phyloP scores from a whole-genome alignment of 1,140 invertebrate species.

The Asbolus verrucosus region DNA sequence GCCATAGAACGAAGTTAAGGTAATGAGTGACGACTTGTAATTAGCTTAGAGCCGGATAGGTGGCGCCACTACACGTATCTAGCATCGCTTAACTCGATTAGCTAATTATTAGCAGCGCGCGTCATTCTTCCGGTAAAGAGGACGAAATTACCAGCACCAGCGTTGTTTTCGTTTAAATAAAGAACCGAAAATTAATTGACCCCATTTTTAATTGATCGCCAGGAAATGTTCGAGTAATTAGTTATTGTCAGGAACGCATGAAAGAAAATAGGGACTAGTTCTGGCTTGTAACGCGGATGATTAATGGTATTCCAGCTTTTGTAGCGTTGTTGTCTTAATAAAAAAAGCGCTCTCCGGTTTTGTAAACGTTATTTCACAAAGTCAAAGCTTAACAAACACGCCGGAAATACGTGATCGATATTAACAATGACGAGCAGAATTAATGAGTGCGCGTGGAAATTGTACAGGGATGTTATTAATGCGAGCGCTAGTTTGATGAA shows the following conservation, averaged over 20 bases:
- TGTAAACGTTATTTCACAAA: conserved; percentile 36
- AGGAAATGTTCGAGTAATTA: conserved; percentile 25
- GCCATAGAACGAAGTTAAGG: conserved; percentile 58
- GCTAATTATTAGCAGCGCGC: conserved; percentile 50
- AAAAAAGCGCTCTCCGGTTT: conserved; percentile 29
- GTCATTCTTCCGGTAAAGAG: conserved; percentile 12
- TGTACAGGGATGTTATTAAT: too few relatives aligned
- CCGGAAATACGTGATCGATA: conserved; percentile 37
- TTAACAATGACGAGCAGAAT: conserved; percentile 30
- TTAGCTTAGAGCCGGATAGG: conserved; percentile 62
- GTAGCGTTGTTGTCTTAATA: conserved; percentile 36
- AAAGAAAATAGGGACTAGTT: conserved; percentile 29
- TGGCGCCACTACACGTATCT: conserved; percentile 61
- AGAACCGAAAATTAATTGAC: neutral
- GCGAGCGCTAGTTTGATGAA: too few relatives aligned
- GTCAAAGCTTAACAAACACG: conserved; percentile 37
- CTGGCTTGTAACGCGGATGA: conserved; percentile 31
- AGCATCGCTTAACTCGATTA: conserved; percentile 61
- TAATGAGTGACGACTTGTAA: conserved; percentile 64
- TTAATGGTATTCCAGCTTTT: conserved; percentile 28
- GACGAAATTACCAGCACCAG: neutral
- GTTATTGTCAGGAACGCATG: conserved; percentile 25
- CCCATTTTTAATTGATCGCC: conserved; percentile 21
- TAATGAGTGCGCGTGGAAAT: conserved; percentile 25
- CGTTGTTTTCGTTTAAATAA: too few relatives aligned